Percentiles rank a stretch among this genome's conserved stretches.
Conservation (phyloP, 2,888 invertebrate species). For the Willowsia nigromaculata region DNA sequence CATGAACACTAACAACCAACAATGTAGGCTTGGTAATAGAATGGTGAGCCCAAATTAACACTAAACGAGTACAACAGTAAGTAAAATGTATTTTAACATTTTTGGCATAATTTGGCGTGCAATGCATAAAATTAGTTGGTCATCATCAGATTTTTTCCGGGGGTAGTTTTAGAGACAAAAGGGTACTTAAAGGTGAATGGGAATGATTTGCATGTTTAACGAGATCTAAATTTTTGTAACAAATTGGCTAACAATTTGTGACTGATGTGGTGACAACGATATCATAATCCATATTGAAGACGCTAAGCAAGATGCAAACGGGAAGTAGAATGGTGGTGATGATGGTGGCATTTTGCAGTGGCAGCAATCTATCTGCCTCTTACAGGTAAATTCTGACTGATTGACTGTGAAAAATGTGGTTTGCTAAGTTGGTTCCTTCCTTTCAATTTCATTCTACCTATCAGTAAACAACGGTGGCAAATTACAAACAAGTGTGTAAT, state of each 20-base stretch:
- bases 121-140: conserved; percentile 19
- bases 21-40: background rate
- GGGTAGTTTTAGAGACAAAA: background rate
- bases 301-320: background rate
- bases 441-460: background rate
- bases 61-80: background rate
- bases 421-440: conserved; percentile 23
- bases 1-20: too few species aligned
- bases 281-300: background rate
- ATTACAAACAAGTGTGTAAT: conserved; percentile 1
- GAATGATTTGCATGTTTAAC: conserved; percentile 8
- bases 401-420: conserved; percentile 40
- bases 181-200: background rate
- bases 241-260: background rate
- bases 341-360: background rate
- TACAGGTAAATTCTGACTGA: conserved; percentile 18
- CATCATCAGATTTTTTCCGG: background rate
- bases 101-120: background rate
- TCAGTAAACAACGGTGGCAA: background rate
- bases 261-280: conserved; percentile 12
- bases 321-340: background rate
- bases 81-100: background rate
- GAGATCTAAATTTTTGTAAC: background rate
- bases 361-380: background rate
- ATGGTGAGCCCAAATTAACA: background rate